Base-by-base conservation (phyloP, 2,113 vertebrate genomes). In the Malurus alboscapulatus region DNA sequence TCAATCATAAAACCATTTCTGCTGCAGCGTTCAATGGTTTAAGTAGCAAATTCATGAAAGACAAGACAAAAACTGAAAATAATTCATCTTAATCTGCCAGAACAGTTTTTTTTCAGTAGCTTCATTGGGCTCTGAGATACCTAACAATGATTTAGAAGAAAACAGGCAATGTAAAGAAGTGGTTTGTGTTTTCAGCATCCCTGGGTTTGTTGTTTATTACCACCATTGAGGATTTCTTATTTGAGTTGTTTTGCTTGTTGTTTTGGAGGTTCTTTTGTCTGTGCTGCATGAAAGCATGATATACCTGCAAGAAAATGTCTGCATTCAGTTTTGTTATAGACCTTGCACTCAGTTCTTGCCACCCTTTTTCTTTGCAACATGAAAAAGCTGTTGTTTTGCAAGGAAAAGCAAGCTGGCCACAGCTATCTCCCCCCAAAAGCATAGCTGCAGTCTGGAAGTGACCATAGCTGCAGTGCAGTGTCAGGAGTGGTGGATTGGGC, bases 201-300 rank as follows among this genome's bases (percentile, higher is more conserved):
- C 21, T 62, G 50, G 4, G 29, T 91, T 84, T 53, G 5, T 61
- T 89, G 6, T 48, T 40, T 59, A 29, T 18, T 59, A n/a, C 16
- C 3, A 44, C 21, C 29, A 25, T 18, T 38, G 32, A 40, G 10
- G 5, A 10, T 69, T 78, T 94, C 48, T 74, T 84, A 5, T 32
- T 13, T 4, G 3, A 22, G 2, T 17, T 71, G 5, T 6, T 30
- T 45, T 69, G 14, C 13, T 40, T 85, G 9, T 32, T 4, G 58
- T 36, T 51, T 21, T 21, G 17, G 1, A 0, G 1, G 1, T 3
- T 20, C 57, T 81, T 57, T 67, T 19, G 17, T 34, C 19, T 59
- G 1, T 38, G 32, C 7, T 75, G n/a, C 10, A 3, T 57, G 14
- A 76, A 84, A 67, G 11, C 21, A 45, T 8, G 59, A 3, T 9